A percentile compares a stretch with the other conserved stretches of the same genome.
Evolutionary conservation across 2,113 vertebrate species (phyloP).

Genomic region (Alaudala cheleensis): DNA sequence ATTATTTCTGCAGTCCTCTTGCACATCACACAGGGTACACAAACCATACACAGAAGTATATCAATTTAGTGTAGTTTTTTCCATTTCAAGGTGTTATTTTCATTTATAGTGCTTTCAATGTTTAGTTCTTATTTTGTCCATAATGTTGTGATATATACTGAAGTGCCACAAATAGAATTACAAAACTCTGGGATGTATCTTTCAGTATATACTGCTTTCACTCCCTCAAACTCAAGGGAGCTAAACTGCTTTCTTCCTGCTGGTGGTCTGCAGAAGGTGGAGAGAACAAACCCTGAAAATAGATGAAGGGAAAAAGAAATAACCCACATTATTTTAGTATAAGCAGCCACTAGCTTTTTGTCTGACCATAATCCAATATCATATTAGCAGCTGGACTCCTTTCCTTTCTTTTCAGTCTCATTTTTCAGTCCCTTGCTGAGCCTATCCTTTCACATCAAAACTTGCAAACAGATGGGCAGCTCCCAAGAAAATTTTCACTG

Average conservation of each 20-base stretch:
- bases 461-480: slow-evolving; percentile 62
- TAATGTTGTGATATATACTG: not conserved
- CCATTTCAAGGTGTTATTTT: not conserved
- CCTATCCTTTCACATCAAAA: slow-evolving; percentile 19
- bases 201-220: not conserved
- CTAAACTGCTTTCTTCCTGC: not conserved
- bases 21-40: not conserved
- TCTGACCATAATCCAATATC: not conserved
- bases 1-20: not conserved
- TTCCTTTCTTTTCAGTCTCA: slow-evolving; percentile 23
- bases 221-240: not conserved
- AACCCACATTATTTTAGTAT: not conserved
- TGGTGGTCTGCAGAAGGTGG: not conserved
- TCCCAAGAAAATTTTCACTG: not conserved
- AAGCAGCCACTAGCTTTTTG: not conserved
- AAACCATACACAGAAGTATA: not conserved
- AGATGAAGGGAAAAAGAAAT: not conserved
- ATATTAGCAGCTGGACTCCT: slow-evolving; percentile 17
- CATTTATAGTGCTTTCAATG: not conserved
- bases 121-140: not conserved
- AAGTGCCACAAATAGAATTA: not conserved
- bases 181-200: not conserved
- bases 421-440: slow-evolving; percentile 3
- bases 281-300: not conserved
- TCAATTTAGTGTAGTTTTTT: not conserved